A percentile compares a stretch with the other conserved stretches of the same genome.
Evolutionary conservation across 2,888 invertebrate genomes (phyloP).

Genomic region (Drepanosiphum platanoidis): DNA sequence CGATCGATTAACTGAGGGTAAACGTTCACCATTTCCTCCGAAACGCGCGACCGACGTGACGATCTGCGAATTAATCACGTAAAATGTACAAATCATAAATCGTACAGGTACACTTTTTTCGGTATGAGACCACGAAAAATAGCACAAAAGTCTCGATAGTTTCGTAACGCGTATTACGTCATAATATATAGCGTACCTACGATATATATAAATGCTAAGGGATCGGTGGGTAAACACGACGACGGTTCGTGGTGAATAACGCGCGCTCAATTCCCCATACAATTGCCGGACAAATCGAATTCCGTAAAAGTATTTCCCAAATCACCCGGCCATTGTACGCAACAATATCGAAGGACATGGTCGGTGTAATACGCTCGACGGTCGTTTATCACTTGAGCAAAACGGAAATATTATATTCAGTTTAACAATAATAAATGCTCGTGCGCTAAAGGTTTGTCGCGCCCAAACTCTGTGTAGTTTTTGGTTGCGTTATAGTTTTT

Average conservation of each 20-base stretch:
- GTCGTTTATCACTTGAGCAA: neutral
- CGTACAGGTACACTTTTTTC: no score
- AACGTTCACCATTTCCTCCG: no score
- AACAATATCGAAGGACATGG: neutral
- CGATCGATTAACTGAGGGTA: no score
- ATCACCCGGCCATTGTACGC: neutral
- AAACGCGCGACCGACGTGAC: no score
- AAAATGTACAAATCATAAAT: no score
- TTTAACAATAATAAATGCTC: neutral
- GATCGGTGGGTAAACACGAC: neutral
- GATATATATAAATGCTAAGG: no score
- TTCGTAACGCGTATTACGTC: no score
- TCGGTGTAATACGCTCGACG: neutral
- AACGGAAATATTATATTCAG: neutral
- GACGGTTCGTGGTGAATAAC: neutral
- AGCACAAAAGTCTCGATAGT: neutral
- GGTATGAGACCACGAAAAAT: neutral
- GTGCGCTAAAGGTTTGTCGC: neutral
- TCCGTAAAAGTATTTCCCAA: neutral
- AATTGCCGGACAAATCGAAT: neutral
- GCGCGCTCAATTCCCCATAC: neutral
- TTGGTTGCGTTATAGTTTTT: neutral
- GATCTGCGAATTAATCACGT: no score
- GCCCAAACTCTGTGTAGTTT: no score
- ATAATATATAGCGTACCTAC: no score